These are phyloP conservation scores for Catharus ustulatus DNA, from an alignment of 2,797 vertebrate species.

Conservation along the genomic window DNA sequence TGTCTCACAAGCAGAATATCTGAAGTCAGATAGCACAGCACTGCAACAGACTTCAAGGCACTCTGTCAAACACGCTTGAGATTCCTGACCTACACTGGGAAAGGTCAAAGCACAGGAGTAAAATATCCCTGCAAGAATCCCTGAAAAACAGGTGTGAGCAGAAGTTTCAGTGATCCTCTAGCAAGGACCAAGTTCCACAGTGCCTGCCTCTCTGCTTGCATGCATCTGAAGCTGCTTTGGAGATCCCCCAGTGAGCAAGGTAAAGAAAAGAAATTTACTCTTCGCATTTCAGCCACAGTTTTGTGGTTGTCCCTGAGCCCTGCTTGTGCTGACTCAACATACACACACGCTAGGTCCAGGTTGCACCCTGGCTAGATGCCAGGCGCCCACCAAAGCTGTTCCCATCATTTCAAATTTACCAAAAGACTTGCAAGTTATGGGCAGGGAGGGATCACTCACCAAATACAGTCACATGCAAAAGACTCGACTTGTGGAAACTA, in stretches of 20 bases:
- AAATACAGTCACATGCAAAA: not conserved
- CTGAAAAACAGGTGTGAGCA: not conserved
- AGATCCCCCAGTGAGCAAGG: not conserved
- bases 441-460: not conserved
- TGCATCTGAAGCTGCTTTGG: not conserved
- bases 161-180: rapidly evolving
- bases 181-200: not conserved
- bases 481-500: not conserved
- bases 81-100: not conserved
- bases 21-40: not conserved
- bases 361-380: not conserved
- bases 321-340: not conserved
- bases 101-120: not conserved
- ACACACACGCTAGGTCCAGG: not conserved
- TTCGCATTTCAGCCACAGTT: not conserved
- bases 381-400: not conserved
- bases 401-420: not conserved
- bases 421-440: not conserved
- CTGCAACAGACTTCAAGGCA: not conserved
- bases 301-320: not conserved
- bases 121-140: not conserved
- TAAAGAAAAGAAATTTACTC: not conserved
- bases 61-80: rapidly evolving
- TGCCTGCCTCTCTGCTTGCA: not conserved
- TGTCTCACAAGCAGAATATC: not conserved